phyloP scores from a whole-genome alignment of 2,797 vertebrate genomes.

The Heliangelus exortis region DNA sequence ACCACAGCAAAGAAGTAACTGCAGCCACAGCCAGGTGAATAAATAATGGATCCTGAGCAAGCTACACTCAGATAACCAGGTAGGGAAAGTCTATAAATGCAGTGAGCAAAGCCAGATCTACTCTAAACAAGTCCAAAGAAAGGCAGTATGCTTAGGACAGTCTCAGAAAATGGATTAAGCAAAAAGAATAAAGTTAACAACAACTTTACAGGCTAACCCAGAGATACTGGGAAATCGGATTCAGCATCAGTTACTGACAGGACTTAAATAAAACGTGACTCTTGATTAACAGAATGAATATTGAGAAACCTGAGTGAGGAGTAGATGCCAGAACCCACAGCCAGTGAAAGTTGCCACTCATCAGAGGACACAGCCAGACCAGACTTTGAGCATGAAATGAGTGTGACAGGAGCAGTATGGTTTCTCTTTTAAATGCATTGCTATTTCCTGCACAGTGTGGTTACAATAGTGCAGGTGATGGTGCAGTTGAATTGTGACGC shows the following conservation, averaged over 20 bases:
- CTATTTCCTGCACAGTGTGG: constrained; percentile 37
- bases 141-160: not conserved
- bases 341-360: constrained; percentile 57
- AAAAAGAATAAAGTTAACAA: not conserved
- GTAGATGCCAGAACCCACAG: constrained; percentile 30
- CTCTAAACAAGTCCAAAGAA: not conserved
- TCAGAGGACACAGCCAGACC: constrained; percentile 17
- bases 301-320: constrained; percentile 6
- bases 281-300: not conserved
- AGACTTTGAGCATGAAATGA: constrained; percentile 56
- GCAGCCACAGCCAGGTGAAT: not conserved
- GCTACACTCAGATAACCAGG: not conserved
- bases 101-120: not conserved
- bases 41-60: not conserved
- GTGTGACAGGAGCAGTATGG: not conserved
- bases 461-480: constrained; percentile 45
- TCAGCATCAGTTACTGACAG: not conserved
- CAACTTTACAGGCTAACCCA: not conserved
- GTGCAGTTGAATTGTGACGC: constrained; percentile 32
- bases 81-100: not conserved
- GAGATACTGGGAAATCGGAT: not conserved
- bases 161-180: not conserved
- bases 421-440: constrained; percentile 49
- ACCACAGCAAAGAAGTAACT: not conserved
- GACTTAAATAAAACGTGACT: not conserved